These are phyloP conservation scores for Harmothoe impar DNA, from an alignment of 2,888 invertebrate genomes.

Conservation along the genomic window DNA sequence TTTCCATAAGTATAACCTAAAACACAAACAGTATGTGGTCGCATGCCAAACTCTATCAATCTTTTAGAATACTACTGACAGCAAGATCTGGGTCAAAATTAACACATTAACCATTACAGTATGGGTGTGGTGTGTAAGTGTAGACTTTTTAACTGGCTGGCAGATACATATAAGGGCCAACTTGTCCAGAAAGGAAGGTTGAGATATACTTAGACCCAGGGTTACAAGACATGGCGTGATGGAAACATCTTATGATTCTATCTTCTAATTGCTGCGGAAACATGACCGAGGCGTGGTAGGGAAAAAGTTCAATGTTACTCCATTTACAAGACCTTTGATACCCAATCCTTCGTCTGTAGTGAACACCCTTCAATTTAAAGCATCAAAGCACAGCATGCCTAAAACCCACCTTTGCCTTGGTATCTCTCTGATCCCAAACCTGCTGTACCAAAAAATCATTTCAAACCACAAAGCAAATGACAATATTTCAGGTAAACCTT, in stretches of 20 bases:
- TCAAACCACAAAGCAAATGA: background rate
- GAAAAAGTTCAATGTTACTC: background rate
- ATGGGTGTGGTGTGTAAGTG: conserved; percentile 11
- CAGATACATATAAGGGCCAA: background rate
- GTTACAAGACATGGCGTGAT: background rate
- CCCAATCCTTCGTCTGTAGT: background rate
- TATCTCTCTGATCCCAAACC: background rate
- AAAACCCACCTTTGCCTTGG: background rate
- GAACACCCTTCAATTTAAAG: background rate
- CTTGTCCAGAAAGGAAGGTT: background rate
- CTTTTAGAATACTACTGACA: background rate
- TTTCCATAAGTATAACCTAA: background rate
- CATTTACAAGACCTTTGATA: conserved; percentile 38
- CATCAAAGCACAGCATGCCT: conserved; percentile 8
- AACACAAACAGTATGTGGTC: background rate
- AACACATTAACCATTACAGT: background rate
- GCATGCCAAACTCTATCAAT: conserved; percentile 4
- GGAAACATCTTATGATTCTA: background rate
- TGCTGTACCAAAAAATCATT: background rate
- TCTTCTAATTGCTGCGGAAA: conserved; percentile 15
- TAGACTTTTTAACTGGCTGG: background rate
- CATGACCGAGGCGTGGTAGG: background rate
- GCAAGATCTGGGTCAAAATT: background rate
- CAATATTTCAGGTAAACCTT: too few relatives aligned
- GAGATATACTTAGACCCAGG: background rate